Evolutionary conservation across 2,797 vertebrate species (phyloP), one percentile per base, ranked within the genome.

Genomic region (Sebastes glaucus): DNA sequence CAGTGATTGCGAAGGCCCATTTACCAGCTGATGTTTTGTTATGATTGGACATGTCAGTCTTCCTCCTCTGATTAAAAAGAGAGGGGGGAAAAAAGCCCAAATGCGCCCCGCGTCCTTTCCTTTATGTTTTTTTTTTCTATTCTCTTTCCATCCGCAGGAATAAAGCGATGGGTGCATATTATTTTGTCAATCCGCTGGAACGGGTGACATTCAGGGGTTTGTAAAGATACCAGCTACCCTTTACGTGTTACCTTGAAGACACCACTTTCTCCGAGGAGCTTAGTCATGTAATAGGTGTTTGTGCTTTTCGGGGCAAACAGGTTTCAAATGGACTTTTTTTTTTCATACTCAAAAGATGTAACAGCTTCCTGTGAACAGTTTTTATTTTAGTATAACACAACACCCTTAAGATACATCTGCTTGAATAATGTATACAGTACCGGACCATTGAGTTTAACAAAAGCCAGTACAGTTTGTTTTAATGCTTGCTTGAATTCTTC

Each of bases 31-130:
- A 99, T 97, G 98, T 96, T 97, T 98, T 99, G 98, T 99, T 99
- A 97, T 99, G 98, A 99, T 98, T 97, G 95, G 92, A 95, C 96
- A 96, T 97, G 98, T 99, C 98, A 99, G 97, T 99, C 98, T 98
- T 97, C 96, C 97, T 97, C 95, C 96, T 97, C 97, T 97, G 98
- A 99, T 99, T 98, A 99, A 98, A 98, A 97, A 93, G 97, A 97
- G 97, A 96, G 85, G 67, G 87, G 85, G 88, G 62, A 25, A 78
- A 84, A 90, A 86, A 83, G 88, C 78, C 89, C 85, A 96, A 97
- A 96, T 93, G 96, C 94, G 90, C 95, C 96, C 96, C 94, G 96
- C 96, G 93, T 97, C 96, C 97, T 97, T 96, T 97, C 96, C 96
- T 92, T 93, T 88, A 84, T 87, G 82, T 67, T 60, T 83, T 88